Evolutionary conservation across 2,888 invertebrate species (phyloP).

Genomic region (Tanytarsus gracilentus): DNA sequence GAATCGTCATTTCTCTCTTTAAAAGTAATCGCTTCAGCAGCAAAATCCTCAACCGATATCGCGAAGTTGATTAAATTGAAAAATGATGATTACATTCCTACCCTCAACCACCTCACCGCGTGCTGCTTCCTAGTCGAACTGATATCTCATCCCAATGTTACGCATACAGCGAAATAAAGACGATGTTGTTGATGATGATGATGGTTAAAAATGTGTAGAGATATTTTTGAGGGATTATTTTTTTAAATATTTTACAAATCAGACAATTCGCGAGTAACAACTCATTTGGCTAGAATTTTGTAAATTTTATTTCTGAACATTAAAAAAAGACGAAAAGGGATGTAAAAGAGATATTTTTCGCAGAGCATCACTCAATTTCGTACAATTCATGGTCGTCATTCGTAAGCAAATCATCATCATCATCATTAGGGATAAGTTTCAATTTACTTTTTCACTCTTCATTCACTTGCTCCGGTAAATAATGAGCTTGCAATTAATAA

Average conservation of each 20-base stretch:
- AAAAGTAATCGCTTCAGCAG: background rate
- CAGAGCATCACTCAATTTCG: constrained; percentile 8
- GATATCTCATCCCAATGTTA: background rate
- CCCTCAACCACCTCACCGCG: background rate
- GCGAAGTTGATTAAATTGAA: constrained; percentile 28
- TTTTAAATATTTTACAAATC: too few species aligned
- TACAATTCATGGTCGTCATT: constrained; percentile 6
- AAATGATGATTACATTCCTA: constrained; percentile 28
- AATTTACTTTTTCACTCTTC: background rate
- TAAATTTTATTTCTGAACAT: too few species aligned
- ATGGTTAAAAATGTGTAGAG: too few species aligned
- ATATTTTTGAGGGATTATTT: too few species aligned
- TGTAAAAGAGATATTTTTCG: background rate
- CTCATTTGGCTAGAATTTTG: too few species aligned
- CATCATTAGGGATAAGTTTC: constrained; percentile 25
- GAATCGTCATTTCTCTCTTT: background rate
- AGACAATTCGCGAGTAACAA: too few species aligned
- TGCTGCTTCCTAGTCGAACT: background rate
- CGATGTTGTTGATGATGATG: background rate
- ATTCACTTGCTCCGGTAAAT: background rate
- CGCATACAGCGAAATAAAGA: background rate
- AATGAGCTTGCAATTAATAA: constrained; percentile 27
- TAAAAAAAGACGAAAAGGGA: background rate
- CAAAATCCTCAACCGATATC: constrained; percentile 25
- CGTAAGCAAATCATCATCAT: background rate